A percentile compares a stretch with the other conserved stretches of the same genome.
Conservation (phyloP, 2,797 vertebrate species). For the Chanos chanos region DNA sequence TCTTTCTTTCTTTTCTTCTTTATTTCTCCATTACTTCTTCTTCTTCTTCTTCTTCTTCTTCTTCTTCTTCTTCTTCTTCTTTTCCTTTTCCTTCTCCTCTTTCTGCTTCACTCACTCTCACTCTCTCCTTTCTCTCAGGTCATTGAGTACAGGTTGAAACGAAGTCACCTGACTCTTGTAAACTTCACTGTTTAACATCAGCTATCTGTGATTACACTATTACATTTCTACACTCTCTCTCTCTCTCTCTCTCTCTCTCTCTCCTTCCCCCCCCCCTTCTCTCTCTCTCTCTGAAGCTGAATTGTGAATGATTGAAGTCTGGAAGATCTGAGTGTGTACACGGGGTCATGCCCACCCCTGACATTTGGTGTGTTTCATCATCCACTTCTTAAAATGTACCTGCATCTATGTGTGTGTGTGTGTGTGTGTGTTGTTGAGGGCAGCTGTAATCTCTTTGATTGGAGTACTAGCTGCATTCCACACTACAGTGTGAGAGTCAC, state of each 20-base stretch:
- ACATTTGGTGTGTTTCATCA: too few species aligned
- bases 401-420: not conserved
- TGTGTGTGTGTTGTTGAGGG: constrained; percentile 23
- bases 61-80: too few species aligned
- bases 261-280: too few species aligned
- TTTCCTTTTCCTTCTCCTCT: not conserved
- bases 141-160: not conserved
- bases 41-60: too few species aligned
- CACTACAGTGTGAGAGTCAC: constrained; percentile 4
- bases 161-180: not conserved
- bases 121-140: not conserved
- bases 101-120: not conserved
- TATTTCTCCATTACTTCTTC: too few species aligned
- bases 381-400: too few species aligned
- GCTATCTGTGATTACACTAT: constrained; percentile 18
- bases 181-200: constrained; percentile 24
- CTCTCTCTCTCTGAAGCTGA: too few species aligned
- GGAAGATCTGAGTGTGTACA: too few species aligned
- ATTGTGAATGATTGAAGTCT: too few species aligned
- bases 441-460: constrained; percentile 32
- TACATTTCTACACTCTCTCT: not conserved
- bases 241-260: too few species aligned
- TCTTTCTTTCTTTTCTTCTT: too few species aligned
- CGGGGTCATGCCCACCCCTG: too few species aligned
- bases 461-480: constrained; percentile 17